Evolutionary conservation across 35 echinoderm and acorn worm species (phyloP).

Genomic region (Diadema setosum): DNA sequence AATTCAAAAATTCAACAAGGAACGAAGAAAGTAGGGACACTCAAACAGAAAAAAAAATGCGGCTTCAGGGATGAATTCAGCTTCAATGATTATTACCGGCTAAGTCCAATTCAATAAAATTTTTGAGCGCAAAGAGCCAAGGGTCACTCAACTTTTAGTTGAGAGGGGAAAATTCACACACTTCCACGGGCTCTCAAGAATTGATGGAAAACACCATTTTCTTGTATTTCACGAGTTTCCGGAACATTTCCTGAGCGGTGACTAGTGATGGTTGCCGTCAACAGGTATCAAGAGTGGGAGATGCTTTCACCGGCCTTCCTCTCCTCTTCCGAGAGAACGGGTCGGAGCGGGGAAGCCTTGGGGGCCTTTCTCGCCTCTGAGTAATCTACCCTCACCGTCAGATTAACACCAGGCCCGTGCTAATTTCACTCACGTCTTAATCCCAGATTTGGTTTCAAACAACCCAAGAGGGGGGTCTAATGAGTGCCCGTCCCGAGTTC

Average conservation of each 20-base stretch:
- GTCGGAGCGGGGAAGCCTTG: background rate
- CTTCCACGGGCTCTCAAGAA: background rate
- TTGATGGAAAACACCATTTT: conserved; percentile 14
- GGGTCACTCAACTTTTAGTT: background rate
- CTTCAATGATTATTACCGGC: too few relatives aligned
- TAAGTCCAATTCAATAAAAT: too few relatives aligned
- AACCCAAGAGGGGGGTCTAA: conserved; percentile 21
- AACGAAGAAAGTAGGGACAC: too few relatives aligned
- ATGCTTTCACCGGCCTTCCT: background rate
- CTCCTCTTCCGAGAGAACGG: background rate
- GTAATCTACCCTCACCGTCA: background rate
- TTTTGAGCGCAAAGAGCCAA: background rate
- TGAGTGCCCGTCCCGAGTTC: conserved; percentile 2
- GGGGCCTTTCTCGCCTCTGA: background rate
- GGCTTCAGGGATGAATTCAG: too few relatives aligned
- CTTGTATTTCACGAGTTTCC: background rate
- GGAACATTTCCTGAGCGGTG: background rate
- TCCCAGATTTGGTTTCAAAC: conserved; percentile 28
- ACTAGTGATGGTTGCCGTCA: background rate
- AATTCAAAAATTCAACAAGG: too few relatives aligned
- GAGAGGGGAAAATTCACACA: background rate
- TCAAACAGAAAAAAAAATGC: too few relatives aligned
- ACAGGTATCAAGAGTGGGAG: background rate
- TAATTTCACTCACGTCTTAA: conserved; percentile 26
- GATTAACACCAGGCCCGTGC: conserved; percentile 16